phyloP scores from a whole-genome alignment of 2,888 invertebrate species.

The Campoletis raptor region DNA sequence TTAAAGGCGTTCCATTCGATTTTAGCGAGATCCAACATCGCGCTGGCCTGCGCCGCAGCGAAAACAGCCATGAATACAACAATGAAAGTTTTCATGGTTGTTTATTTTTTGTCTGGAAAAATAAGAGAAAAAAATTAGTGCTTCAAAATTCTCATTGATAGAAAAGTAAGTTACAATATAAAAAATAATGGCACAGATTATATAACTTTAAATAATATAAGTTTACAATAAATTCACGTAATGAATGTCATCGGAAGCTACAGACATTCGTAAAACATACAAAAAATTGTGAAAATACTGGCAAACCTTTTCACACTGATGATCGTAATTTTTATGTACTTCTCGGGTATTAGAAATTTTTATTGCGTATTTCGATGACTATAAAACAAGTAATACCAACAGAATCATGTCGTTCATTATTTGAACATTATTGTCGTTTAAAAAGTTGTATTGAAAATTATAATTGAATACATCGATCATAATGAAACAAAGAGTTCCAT shows the following conservation, averaged over 20 bases:
- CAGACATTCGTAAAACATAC: not conserved
- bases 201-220: not conserved
- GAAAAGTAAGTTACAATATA: not conserved
- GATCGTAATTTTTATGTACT: not conserved
- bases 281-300: not conserved
- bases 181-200: constrained; percentile 4
- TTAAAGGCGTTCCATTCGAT: constrained; percentile 92
- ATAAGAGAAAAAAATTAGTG: not conserved
- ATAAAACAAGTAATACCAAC: no score
- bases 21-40: constrained; percentile 90
- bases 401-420: no score
- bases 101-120: constrained; percentile 18
- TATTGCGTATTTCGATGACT: no score
- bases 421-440: no score
- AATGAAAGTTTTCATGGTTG: constrained; percentile 83
- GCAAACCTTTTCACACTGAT: not conserved
- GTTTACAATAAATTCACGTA: not conserved
- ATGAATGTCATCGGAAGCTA: not conserved
- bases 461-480: no score
- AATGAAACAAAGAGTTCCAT: no score
- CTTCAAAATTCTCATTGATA: constrained; percentile 1
- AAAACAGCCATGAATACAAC: constrained; percentile 85
- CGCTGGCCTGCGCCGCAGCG: constrained; percentile 88
- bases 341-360: not conserved
- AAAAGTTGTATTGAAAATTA: no score